Evolutionary conservation across 2,113 vertebrate species (phyloP).

Genomic region (Mormoops blainvillei): DNA sequence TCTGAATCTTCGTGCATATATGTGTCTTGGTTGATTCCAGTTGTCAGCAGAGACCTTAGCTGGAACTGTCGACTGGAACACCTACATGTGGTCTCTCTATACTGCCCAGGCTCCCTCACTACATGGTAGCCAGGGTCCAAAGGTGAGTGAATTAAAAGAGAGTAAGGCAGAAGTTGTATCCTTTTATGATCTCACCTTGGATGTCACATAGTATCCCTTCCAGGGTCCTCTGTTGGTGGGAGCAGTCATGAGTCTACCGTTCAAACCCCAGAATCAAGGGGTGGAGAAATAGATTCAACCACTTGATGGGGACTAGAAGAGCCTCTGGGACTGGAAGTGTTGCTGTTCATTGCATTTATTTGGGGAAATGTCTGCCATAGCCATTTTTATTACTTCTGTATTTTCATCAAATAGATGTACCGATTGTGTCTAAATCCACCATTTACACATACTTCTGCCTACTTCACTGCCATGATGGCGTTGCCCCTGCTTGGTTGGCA

Average conservation of each 20-base stretch:
- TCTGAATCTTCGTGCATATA: background rate
- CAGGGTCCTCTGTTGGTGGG: background rate
- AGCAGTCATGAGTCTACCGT: background rate
- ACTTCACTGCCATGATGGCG: background rate
- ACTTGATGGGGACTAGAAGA: background rate
- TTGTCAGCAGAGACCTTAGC: background rate
- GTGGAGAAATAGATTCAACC: background rate
- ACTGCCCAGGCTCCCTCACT: background rate
- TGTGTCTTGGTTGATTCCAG: background rate
- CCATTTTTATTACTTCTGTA: background rate
- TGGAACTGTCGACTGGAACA: background rate
- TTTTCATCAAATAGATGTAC: background rate
- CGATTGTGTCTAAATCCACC: background rate
- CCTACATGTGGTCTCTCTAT: background rate
- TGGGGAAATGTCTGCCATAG: background rate
- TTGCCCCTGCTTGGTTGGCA: background rate
- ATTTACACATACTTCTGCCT: background rate
- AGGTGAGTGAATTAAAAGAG: background rate
- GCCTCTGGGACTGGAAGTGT: background rate
- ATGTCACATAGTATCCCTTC: background rate
- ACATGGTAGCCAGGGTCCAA: background rate
- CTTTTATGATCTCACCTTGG: background rate
- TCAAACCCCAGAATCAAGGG: background rate
- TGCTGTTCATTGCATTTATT: background rate
- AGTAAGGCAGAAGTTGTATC: background rate